A percentile compares a stretch with the other conserved stretches of the same genome.
Conservation (phyloP, 2,797 vertebrate species). For the Petrocephalus sullivani region DNA sequence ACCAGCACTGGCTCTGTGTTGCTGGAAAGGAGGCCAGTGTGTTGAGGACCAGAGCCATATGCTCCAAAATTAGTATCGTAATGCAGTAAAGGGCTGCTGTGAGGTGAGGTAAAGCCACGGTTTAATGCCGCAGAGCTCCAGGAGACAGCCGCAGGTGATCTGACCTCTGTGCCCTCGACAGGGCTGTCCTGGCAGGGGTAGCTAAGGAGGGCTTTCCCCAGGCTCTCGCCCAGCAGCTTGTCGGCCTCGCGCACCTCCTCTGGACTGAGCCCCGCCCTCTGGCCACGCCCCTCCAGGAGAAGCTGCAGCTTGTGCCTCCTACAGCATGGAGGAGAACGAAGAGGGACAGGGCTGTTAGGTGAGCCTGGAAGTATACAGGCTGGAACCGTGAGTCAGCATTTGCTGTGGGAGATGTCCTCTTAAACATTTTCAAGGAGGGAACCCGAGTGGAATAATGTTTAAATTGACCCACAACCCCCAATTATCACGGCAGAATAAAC, state of each 20-base stretch:
- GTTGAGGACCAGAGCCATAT: background rate
- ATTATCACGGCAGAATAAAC: background rate
- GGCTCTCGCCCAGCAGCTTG: constrained; percentile 73
- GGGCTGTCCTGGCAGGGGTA: constrained; percentile 75
- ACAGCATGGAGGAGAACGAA: constrained; percentile 18
- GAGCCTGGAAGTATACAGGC: background rate
- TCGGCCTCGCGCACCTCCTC: constrained; percentile 78
- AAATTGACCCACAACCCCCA: background rate
- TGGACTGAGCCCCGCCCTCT: constrained; percentile 64
- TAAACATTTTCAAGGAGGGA: background rate
- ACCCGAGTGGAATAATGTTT: background rate
- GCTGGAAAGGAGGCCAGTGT: too few species aligned
- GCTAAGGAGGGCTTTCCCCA: constrained; percentile 74
- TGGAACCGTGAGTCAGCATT: background rate
- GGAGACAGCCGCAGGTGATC: background rate
- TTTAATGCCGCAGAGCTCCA: background rate
- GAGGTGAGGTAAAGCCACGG: background rate
- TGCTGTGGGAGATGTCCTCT: background rate
- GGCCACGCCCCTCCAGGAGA: constrained; percentile 79
- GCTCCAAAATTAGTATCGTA: background rate
- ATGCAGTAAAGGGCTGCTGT: background rate
- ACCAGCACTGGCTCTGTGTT: too few species aligned
- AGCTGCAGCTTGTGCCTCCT: constrained; percentile 87
- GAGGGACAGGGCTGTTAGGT: background rate
- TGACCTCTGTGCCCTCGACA: constrained; percentile 80